Evolutionary conservation across 2,113 vertebrate genomes (phyloP), one percentile per base, ranked within the genome.

Genomic region (Rostratula benghalensis): DNA sequence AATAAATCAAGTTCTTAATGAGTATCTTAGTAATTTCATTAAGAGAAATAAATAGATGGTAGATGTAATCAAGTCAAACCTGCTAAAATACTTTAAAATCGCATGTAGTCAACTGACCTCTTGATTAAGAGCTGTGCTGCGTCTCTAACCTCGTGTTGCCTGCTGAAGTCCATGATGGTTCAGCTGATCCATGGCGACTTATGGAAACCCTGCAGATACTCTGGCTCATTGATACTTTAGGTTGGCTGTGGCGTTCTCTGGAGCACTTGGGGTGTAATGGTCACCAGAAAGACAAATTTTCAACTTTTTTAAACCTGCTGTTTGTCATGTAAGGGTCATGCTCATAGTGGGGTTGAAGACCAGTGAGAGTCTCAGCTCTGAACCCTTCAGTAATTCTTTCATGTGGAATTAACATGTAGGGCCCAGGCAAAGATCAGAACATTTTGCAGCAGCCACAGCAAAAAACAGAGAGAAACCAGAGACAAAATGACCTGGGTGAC

Each of bases 401-500:
- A 5, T 27, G 33, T 37, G 63, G 43, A 21, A 23, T 79, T 50
- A n/a, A 28, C 0, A 0, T n/a, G 17, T 27, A 61, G 56, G 71
- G 23, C 41, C 45, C 37, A 3, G 10, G 13, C 21, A 56, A 51
- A 50, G 43, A 19, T 31, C 18, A 30, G 59, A 46, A 27, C 1
- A 1, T 76, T 70, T 57, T 56, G 18, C 23, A 50, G 45, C n/a
- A 45, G 18, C 37, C 24, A 33, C 48, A 60, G 43, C 18, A 50
- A 90, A 41, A 71, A 24, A 20, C 37, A 54, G 48, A 69, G 64
- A 78, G 48, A 87, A 87, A 17, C 6, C 48, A 45, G 56, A 61
- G 63, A 6, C 0, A 3, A 48, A 67, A 46, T 20, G 50, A 41
- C 4, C 5, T n/a, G 25, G 19, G 46, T 18, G 1, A 71, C 16